Evolutionary conservation across 2,113 vertebrate genomes (phyloP), one percentile per base, ranked within the genome.

Genomic region (Calidris pugnax): DNA sequence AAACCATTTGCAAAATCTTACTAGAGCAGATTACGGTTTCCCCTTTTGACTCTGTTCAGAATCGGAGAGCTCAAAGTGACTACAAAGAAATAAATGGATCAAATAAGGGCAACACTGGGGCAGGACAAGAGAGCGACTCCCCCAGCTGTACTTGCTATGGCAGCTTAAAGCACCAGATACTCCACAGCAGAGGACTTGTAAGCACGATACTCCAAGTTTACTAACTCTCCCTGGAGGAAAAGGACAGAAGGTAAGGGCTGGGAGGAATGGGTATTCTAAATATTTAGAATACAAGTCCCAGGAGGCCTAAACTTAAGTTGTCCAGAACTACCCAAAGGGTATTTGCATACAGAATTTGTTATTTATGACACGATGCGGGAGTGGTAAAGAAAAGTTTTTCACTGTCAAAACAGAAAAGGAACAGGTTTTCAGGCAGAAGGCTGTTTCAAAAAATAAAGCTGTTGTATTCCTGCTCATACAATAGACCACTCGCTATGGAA

Each of bases 321-420:
- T 57, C 53, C 79, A 69, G 37, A 87, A 59, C 28, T 30, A 77
- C 7, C 16, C 28, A 41, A 76, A 82, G 32, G 26, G 9, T 83
- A 79, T 79, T 24, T 90, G 48, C 51, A 83, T 45, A 93, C 21
- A 45, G 12, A 43, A 53, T 28, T 84, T 3, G 7, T 79, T 83
- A 69, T 63, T 92, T 95, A 86, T 7, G 2, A 37, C 45, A 83
- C 14, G 37, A 86, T 2, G 24, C 8, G 3, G 23, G 59, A 90
- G 55, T 27, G 19, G 47, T 43, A 84, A 69, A 57, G 63, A 35
- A 43, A 87, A 82, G 28, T 43, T 33, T 92, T 86, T 27, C 33
- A 37, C 76, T 74, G 79, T 90, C 86, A 95, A 92, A 90, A 74
- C 55, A 90, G 63, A 81, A 77, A 68, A 89, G 79, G 28, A 95